phyloP scores from a whole-genome alignment of 2,113 vertebrate genomes.

The Spilogale gracilis region DNA sequence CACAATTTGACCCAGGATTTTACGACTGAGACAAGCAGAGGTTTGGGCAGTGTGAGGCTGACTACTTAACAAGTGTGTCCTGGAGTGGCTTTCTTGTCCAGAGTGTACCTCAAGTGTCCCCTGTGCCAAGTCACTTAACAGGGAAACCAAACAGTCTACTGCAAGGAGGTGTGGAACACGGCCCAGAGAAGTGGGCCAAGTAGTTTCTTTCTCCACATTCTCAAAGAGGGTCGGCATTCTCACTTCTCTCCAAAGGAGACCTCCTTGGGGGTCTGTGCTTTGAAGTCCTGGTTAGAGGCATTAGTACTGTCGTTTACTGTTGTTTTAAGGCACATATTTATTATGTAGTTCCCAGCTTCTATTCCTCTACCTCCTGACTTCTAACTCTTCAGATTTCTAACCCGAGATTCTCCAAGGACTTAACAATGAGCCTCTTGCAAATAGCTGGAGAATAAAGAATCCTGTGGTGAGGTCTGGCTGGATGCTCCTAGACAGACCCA shows the following conservation, averaged over 20 bases:
- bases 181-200: neutral
- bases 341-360: neutral
- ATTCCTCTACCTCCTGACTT: neutral
- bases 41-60: neutral
- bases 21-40: conserved; percentile 14
- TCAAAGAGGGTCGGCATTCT: conserved; percentile 44
- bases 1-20: conserved; percentile 60
- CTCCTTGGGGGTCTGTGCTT: neutral
- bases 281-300: conserved; percentile 15
- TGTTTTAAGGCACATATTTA: conserved; percentile 29
- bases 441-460: neutral
- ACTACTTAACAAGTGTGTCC: conserved; percentile 5
- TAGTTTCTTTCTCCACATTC: conserved; percentile 11
- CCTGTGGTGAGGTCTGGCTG: neutral
- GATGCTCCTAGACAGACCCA: neutral
- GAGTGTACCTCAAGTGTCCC: neutral
- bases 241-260: conserved; percentile 44
- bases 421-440: conserved; percentile 19
- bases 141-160: neutral
- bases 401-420: neutral
- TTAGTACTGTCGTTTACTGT: neutral
- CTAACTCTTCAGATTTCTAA: conserved; percentile 21
- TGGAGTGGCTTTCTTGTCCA: neutral
- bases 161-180: neutral
- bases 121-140: neutral